These are phyloP conservation scores for Aleiodes sp. DNA, from an alignment of 1,140 invertebrate species.

Conservation along the genomic window DNA sequence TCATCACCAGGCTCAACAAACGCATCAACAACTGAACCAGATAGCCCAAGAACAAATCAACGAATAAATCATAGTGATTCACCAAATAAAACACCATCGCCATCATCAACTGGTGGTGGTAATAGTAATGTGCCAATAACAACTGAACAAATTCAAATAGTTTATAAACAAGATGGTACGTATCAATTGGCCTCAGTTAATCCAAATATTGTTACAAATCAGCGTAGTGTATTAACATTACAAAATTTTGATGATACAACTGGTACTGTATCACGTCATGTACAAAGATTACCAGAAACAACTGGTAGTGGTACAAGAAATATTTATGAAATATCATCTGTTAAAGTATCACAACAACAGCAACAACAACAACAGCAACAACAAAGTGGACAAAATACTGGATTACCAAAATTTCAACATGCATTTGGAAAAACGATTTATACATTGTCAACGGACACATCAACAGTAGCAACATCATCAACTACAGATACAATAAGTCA, in stretches of 20 bases:
- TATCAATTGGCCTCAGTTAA: slow-evolving; percentile 55
- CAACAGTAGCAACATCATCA: slow-evolving; percentile 46
- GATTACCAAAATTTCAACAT: slow-evolving; percentile 81
- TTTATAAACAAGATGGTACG: slow-evolving; percentile 59
- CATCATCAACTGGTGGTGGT: slow-evolving; percentile 39
- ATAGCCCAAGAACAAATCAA: slow-evolving; percentile 40
- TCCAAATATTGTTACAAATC: slow-evolving; percentile 45
- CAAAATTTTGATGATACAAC: slow-evolving; percentile 56
- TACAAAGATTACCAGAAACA: slow-evolving; percentile 31
- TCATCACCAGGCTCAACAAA: slow-evolving; percentile 49
- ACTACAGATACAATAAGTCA: slow-evolving; percentile 46
- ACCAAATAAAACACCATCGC: slow-evolving; percentile 56
- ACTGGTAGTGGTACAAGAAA: slow-evolving; percentile 38
- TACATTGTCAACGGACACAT: slow-evolving; percentile 53
- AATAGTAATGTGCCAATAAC: slow-evolving; percentile 44
- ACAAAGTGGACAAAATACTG: slow-evolving; percentile 63
- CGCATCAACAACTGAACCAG: slow-evolving; percentile 33
- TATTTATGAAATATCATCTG: slow-evolving; percentile 48
- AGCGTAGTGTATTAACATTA: slow-evolving; percentile 51
- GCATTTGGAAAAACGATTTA: slow-evolving; percentile 76
- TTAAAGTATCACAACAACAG: slow-evolving; percentile 41
- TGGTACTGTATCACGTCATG: slow-evolving; percentile 44
- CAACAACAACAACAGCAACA: slow-evolving; percentile 21
- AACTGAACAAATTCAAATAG: slow-evolving; percentile 57
- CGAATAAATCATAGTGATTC: slow-evolving; percentile 52